These are phyloP conservation scores for Drosophila fulvimacula DNA, from an alignment of 2,888 invertebrate species.

Conservation along the genomic window DNA sequence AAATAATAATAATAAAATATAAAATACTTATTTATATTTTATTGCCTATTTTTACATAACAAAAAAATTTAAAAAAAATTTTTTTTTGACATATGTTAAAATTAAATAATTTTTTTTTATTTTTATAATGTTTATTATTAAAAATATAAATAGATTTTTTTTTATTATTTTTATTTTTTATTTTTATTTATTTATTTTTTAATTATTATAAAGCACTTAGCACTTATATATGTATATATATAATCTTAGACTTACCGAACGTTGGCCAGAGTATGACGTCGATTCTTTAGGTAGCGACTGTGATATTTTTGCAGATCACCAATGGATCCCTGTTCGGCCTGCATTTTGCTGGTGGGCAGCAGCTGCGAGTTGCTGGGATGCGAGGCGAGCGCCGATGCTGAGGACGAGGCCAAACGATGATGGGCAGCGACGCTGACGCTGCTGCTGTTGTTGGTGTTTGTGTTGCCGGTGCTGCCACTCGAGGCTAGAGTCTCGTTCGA, in stretches of 20 bases:
- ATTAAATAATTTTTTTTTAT: no score
- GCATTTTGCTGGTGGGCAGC: conserved; percentile 89
- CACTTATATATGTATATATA: no score
- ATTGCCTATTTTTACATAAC: no score
- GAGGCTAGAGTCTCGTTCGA: conserved; percentile 83
- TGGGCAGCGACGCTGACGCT: conserved; percentile 75
- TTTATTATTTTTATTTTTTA: no score
- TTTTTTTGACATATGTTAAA: no score
- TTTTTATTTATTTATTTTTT: no score
- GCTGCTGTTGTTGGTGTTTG: conserved; percentile 76
- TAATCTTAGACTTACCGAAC: conserved; percentile 91
- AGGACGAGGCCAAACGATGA: conserved; percentile 77
- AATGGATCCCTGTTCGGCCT: conserved; percentile 96
- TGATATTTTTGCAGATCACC: conserved; percentile 96
- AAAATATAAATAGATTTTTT: no score
- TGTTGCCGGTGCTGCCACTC: conserved; percentile 78
- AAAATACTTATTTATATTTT: no score
- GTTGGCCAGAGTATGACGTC: conserved; percentile 95
- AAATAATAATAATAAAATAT: no score
- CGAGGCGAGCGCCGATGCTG: conserved; percentile 78
- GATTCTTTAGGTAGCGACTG: conserved; percentile 92
- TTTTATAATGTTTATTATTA: no score
- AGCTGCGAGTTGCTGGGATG: conserved; percentile 84
- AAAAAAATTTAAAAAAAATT: no score
- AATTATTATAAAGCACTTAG: no score